Evolutionary conservation across 2,797 vertebrate species (phyloP).

Genomic region (Heteromormyrus szaboi): DNA sequence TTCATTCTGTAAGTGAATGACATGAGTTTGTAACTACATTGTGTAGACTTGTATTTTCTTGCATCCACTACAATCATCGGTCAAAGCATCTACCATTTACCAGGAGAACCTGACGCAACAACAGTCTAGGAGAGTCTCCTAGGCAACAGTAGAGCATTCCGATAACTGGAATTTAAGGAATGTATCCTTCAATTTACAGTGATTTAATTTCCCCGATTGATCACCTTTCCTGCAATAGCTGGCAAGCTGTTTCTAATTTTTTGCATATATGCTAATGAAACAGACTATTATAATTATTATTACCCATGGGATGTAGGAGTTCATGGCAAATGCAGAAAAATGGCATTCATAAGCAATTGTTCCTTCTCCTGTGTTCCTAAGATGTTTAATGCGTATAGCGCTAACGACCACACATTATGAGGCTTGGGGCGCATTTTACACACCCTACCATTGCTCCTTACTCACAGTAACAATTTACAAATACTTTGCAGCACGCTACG

Average conservation of each 20-base stretch:
- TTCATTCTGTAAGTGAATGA: constrained; percentile 2
- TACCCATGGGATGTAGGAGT: not conserved
- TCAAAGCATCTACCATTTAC: constrained; percentile 32
- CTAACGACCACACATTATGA: constrained; percentile 1
- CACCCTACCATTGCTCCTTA: not conserved
- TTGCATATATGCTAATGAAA: not conserved
- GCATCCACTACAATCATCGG: constrained; percentile 41
- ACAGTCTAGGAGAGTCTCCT: constrained; percentile 38
- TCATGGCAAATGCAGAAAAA: not conserved
- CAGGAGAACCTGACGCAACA: constrained; percentile 44
- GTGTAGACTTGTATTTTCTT: constrained; percentile 38
- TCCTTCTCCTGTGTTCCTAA: not conserved
- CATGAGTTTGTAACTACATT: not conserved
- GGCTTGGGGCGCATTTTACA: not conserved
- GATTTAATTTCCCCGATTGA: not conserved
- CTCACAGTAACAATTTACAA: not conserved
- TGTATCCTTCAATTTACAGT: not conserved
- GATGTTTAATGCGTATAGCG: not conserved
- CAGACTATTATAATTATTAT: not conserved
- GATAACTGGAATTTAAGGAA: not conserved
- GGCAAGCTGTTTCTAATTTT: not conserved
- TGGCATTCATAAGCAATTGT: not conserved
- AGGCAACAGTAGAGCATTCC: not conserved
- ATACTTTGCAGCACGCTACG: not conserved
- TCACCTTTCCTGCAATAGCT: not conserved